Evolutionary conservation across 2,888 invertebrate genomes (phyloP).

Genomic region (Empis stercorea): DNA sequence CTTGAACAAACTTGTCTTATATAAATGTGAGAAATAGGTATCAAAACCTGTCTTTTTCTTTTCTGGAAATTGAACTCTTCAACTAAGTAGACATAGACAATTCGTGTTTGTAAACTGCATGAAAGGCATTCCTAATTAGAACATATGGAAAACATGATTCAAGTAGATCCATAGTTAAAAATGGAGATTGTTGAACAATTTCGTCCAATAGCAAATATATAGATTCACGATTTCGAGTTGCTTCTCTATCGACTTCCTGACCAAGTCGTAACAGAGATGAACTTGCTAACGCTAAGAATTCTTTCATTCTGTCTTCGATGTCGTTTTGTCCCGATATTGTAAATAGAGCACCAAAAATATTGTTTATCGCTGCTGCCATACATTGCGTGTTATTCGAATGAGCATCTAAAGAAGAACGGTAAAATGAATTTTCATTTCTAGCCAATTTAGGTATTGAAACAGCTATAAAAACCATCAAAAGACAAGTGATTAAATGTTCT

Average conservation of each 20-base stretch:
- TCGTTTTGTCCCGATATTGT: constrained; percentile 93
- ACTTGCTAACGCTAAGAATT: constrained; percentile 84
- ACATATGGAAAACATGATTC: constrained; percentile 99
- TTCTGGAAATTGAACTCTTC: too few relatives aligned
- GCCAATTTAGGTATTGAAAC: constrained; percentile 94
- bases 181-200: constrained; percentile 96
- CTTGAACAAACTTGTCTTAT: too few relatives aligned
- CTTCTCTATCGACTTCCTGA: constrained; percentile 91
- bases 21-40: too few relatives aligned
- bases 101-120: constrained; percentile 86
- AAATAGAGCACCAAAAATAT: constrained; percentile 92
- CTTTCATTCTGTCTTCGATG: constrained; percentile 95
- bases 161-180: constrained; percentile 94
- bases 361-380: constrained; percentile 90
- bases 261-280: constrained; percentile 89
- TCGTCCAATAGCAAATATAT: constrained; percentile 93
- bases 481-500: constrained; percentile 84
- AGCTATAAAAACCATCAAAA: constrained; percentile 97
- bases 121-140: constrained; percentile 93
- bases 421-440: constrained; percentile 77
- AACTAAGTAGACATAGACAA: constrained; percentile 21
- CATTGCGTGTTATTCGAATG: constrained; percentile 99
- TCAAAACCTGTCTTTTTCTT: too few relatives aligned
- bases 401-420: constrained; percentile 75
- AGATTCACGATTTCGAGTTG: constrained; percentile 86